Base-by-base conservation (phyloP, 92 coral and sea anemone species). In the Desmophyllum pertusum region DNA sequence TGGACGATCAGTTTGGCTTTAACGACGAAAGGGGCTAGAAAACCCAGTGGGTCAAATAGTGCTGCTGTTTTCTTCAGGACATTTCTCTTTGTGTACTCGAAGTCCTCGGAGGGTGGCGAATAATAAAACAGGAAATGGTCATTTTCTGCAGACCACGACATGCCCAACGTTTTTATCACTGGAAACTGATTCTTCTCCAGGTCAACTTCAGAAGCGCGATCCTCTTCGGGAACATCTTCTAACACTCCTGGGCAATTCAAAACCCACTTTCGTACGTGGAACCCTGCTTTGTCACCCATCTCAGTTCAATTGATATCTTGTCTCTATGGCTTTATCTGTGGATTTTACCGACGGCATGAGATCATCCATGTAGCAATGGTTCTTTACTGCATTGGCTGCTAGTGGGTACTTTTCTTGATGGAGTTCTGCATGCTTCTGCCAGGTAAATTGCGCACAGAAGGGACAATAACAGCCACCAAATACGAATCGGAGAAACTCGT, bases 391-490 rank as follows among this genome's bases (percentile, higher is more conserved):
- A 53, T 48, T n/a, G 8, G 83, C 85, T 19, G 85, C 92, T 59
- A 84, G 18, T 4, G 86, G 85, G 62, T 77, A 79, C 23, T 65
- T 73, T 3, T 19, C 73, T 75, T 89, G 57, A 74, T 88, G 84
- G n/a, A 10, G 31, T 21, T 85, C 83, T 21, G 93, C 85, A 18
- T 89, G 89, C 3, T 71, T 88, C 33, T 76, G 89, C 91, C 91
- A 87, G 0, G 80, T 76, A 50, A 84, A 84, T 43, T 91, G 95
- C 17, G 81, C 88, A 31, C 85, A 76, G 75, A 83, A 89, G 10
- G 90, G 92, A 65, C 93, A 86, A 48, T 92, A 92, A 62, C 95
- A 89, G 17, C 95, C 90, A 14, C 95, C 88, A 69, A 91, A 91
- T 18, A 91, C 85, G 25, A 88, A 90, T 31, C 85, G 66, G 10